These are phyloP conservation scores for Zeus faber DNA, from an alignment of 2,113 vertebrate genomes.

Conservation along the genomic window DNA sequence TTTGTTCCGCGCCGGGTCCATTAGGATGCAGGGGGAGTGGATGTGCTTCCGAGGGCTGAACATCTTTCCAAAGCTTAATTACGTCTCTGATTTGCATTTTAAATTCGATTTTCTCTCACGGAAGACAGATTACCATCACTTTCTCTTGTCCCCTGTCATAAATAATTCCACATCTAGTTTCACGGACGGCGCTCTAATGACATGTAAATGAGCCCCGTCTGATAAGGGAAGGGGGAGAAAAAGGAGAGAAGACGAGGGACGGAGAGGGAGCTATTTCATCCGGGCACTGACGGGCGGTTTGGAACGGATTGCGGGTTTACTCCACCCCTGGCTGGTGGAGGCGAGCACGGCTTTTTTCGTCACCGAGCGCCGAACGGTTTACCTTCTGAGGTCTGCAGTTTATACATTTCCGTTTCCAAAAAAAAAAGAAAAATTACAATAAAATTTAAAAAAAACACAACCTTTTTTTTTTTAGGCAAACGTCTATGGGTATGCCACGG, in stretches of 20 bases:
- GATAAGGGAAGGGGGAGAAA: slow-evolving; percentile 15
- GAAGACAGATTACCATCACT: slow-evolving; percentile 29
- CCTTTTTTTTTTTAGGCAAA: not conserved
- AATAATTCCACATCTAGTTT: slow-evolving; percentile 32
- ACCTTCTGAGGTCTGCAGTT: too few species aligned
- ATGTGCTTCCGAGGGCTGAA: not conserved
- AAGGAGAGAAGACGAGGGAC: slow-evolving; percentile 23
- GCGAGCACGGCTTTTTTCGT: too few species aligned
- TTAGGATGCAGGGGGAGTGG: slow-evolving; percentile 20
- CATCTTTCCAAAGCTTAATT: slow-evolving; percentile 28
- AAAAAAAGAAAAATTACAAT: too few species aligned
- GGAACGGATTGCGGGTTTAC: not conserved
- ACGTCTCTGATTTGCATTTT: slow-evolving; percentile 55
- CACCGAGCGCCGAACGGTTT: too few species aligned
- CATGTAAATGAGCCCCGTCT: slow-evolving; percentile 60
- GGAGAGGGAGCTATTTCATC: slow-evolving; percentile 29
- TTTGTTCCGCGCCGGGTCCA: slow-evolving; percentile 21
- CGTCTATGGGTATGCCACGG: not conserved
- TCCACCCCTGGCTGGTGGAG: too few species aligned
- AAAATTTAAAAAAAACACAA: not conserved
- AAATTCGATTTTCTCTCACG: slow-evolving; percentile 35
- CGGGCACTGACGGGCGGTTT: slow-evolving; percentile 19
- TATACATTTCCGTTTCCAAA: too few species aligned
- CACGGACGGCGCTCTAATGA: slow-evolving; percentile 43
- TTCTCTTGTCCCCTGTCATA: slow-evolving; percentile 7